Base-by-base conservation (phyloP, 2,888 invertebrate genomes). In the Baronia brevicornis region DNA sequence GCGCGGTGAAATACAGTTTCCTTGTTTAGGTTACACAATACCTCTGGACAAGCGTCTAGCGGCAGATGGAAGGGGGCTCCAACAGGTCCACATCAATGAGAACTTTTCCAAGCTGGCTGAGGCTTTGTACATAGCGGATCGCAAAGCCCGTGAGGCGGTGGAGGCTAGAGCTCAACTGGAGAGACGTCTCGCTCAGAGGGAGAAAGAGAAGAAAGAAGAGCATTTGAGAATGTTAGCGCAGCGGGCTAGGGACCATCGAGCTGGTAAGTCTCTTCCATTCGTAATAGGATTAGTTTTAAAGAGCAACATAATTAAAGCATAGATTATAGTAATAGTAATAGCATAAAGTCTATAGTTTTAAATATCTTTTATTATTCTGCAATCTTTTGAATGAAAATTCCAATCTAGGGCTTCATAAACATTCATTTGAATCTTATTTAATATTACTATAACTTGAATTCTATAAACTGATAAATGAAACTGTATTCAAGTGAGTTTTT, bases 81-180 rank as follows among this genome's bases (percentile, higher is more conserved):
- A 99, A 60, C 95, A 96, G 60, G 93, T 96, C 2, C 98, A 99
- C 67, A 97, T 99, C 35, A 99, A 98, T 67, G 99, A 99, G 67
- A 99, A 99, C 72, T 99, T 99, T 77, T 97, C 98, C 0, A 99
- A 98, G 66, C 86, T 99, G 33, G 96, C 99, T 0, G 98, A 99
- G 67, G 96, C 99, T 0, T 78, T 99, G 28, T 98, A 98, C 65
- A 98, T 99, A 51, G 98, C 99, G 1, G 99, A 99, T 66, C 78
- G 82, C 57, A 98, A 98, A 74, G 98, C 98, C 0, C 86, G 98
- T 24, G 98, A 99, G 71, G 97, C 97, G 1, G 98, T 99, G 0
- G 98, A 99, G 62, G 96, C 96, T 50, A 85, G 99, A 13, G 96
- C 98, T 0, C 96, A 98, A 60, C 82, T 99, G 1, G 98, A 99